phyloP scores from a whole-genome alignment of 2,888 invertebrate species.

The Zygogramma bicolorata region DNA sequence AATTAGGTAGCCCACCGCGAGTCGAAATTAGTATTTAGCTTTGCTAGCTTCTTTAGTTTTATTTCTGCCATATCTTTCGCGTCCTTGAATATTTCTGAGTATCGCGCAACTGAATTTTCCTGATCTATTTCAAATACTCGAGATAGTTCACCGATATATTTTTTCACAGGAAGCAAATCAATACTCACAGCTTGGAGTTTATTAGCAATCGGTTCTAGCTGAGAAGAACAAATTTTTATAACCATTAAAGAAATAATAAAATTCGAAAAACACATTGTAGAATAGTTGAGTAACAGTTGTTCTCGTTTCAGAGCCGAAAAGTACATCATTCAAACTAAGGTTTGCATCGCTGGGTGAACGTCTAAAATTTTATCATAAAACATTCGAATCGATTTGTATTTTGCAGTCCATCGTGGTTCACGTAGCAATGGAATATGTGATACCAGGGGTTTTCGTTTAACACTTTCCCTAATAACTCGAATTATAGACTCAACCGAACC shows the following conservation, averaged over 20 bases:
- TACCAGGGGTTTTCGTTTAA: neutral
- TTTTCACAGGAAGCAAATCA: conserved; percentile 9
- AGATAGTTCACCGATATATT: neutral
- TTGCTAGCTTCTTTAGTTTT: too few species aligned
- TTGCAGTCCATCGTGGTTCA: neutral
- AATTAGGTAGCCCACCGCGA: too few species aligned
- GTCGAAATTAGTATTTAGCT: too few species aligned
- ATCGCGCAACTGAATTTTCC: neutral
- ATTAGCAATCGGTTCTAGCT: conserved; percentile 3
- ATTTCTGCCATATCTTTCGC: neutral
- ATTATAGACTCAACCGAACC: neutral
- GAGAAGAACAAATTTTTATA: neutral
- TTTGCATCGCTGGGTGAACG: neutral
- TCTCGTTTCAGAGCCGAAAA: neutral
- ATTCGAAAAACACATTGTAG: neutral
- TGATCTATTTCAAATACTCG: neutral
- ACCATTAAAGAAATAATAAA: neutral
- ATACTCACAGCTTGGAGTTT: conserved; percentile 13
- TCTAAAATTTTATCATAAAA: neutral
- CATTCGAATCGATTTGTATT: neutral
- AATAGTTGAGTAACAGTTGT: neutral
- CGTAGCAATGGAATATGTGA: neutral
- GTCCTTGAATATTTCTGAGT: neutral
- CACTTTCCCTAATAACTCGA: neutral
- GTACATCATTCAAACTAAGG: neutral